Evolutionary conservation across 2,888 invertebrate species (phyloP), one percentile per base, ranked within the genome.

Genomic region (Lasius platythorax): DNA sequence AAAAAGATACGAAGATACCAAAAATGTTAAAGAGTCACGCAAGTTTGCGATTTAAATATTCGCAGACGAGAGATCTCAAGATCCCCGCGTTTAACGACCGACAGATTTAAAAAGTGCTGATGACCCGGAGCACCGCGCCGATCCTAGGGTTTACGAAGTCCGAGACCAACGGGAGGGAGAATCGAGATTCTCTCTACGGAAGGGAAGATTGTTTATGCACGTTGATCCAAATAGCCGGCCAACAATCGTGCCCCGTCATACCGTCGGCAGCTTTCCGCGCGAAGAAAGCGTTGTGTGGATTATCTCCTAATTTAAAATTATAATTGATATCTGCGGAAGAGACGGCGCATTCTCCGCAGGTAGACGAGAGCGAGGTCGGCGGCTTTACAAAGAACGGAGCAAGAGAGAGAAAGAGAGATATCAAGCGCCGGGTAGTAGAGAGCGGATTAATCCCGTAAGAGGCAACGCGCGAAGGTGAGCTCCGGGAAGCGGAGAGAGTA

Each of bases 241-340:
- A 61, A 78, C 83, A 78, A 83, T 83, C 83, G 83, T 79, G 83
- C 67, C 33, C 8, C 50, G 79, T 79, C 83, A 83, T 61, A 79
- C 40, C 43, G 56, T 53, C 33, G 67, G 50, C 83, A 30, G 79
- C 58, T 78, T 68, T 68, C 56, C 68, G 56, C 50, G 61, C 53
- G 58, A 63, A 68, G 81, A 83, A 53, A 78, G 63, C 68, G 50
- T 53, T 64, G n/a, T 37, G 46, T 18, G 83, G 79, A 83, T 83
- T 83, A 83, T 68, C 79, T 58, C 23, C 68, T 79, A 70, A 83
- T 83, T 83, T 83, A 78, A 83, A 79, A 83, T 83, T 78, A 83
- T 78, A 78, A 83, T 83, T 83, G 83, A 83, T 70, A 83, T 61
- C 78, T 50, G 58, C 30, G 76, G 58, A 61, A 61, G 58, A 33